A percentile compares a stretch with the other conserved stretches of the same genome.
Conservation (phyloP, 1,140 invertebrate species). For the Brachionus calyciflorus region DNA sequence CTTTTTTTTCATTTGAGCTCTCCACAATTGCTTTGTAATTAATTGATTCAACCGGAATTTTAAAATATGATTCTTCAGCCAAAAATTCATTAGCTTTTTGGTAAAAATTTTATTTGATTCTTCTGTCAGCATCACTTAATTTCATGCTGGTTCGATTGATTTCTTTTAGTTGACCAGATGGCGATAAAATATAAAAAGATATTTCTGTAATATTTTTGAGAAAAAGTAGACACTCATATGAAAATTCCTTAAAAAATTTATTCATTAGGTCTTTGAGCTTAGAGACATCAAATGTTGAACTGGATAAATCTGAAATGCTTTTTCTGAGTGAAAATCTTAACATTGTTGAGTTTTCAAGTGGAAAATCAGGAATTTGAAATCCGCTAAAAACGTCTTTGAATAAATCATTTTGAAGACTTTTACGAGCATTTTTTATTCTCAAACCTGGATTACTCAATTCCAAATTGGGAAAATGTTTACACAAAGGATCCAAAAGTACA, state of each 20-base stretch:
- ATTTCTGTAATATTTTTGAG: not conserved
- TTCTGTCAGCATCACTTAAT: too few relatives aligned
- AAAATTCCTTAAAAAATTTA: not conserved
- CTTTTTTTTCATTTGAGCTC: not conserved
- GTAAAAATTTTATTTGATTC: too few relatives aligned
- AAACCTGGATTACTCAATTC: slow-evolving; percentile 51
- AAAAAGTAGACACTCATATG: not conserved
- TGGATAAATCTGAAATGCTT: not conserved
- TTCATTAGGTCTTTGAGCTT: not conserved
- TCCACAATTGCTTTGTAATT: not conserved
- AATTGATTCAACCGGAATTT: too few relatives aligned
- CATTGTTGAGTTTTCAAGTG: slow-evolving; percentile 22
- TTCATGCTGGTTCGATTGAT: not conserved
- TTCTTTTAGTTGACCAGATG: not conserved
- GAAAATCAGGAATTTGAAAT: not conserved
- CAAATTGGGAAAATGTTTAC: slow-evolving; percentile 51
- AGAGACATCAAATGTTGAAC: not conserved
- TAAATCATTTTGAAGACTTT: not conserved
- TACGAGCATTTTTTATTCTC: slow-evolving; percentile 47
- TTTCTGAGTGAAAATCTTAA: slow-evolving; percentile 23
- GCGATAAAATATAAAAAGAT: not conserved
- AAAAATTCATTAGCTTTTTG: not conserved
- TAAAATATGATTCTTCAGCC: too few relatives aligned
- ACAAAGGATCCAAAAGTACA: slow-evolving; percentile 54
- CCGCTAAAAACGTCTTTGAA: not conserved